Conservation (phyloP, 2,888 invertebrate species). For the Brachynemurus nebulosus region DNA sequence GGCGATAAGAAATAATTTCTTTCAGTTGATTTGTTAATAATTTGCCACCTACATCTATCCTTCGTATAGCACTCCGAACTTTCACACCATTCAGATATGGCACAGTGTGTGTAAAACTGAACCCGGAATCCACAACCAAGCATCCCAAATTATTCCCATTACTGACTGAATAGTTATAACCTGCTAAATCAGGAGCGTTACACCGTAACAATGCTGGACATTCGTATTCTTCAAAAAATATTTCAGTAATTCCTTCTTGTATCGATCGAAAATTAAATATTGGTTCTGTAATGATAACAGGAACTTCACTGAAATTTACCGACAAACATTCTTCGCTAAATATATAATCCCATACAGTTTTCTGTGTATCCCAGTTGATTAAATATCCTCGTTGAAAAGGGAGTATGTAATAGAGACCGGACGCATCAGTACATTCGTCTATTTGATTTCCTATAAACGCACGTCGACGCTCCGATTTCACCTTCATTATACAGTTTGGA, state of each 20-base stretch:
- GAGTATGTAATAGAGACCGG: slow-evolving; percentile 84
- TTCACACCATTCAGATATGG: slow-evolving; percentile 66
- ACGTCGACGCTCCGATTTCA: slow-evolving; percentile 86
- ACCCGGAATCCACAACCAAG: slow-evolving; percentile 88
- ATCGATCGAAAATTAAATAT: slow-evolving; percentile 83
- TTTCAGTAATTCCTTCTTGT: slow-evolving; percentile 88
- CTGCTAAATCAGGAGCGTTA: slow-evolving; percentile 68
- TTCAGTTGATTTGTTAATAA: slow-evolving; percentile 90
- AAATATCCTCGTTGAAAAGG: slow-evolving; percentile 92
- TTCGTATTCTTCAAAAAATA: slow-evolving; percentile 96
- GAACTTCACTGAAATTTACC: slow-evolving; percentile 61
- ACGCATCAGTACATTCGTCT: slow-evolving; percentile 91
- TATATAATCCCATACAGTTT: slow-evolving; percentile 90
- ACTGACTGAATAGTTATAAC: slow-evolving; percentile 44
- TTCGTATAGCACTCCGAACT: slow-evolving; percentile 49
- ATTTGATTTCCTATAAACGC: slow-evolving; percentile 91
- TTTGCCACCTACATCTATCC: slow-evolving; percentile 95
- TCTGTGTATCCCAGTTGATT: slow-evolving; percentile 92
- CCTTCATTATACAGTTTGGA: slow-evolving; percentile 96
- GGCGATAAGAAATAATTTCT: slow-evolving; percentile 91
- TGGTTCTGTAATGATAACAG: slow-evolving; percentile 85
- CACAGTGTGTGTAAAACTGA: slow-evolving; percentile 88
- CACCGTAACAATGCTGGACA: slow-evolving; percentile 68
- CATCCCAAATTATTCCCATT: slow-evolving; percentile 30
- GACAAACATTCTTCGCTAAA: slow-evolving; percentile 76